A percentile compares a stretch with the other conserved stretches of the same genome.
These are phyloP conservation scores for Catharus bicknelli DNA, from an alignment of 2,113 vertebrate species.

Conservation along the genomic window DNA sequence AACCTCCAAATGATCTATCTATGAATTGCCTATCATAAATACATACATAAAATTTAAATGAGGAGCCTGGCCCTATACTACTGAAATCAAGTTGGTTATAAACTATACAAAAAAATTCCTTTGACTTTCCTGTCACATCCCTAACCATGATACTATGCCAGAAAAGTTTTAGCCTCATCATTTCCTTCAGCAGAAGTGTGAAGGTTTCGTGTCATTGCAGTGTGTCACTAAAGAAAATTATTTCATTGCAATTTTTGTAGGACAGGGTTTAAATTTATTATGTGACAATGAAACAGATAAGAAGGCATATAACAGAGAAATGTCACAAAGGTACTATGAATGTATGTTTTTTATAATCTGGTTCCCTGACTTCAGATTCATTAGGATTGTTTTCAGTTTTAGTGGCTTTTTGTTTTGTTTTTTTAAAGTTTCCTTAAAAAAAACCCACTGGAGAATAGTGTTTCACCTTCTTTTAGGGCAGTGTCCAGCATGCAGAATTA, in stretches of 20 bases:
- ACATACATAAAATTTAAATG: not conserved
- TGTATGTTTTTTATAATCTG: not conserved
- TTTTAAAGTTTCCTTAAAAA: not conserved
- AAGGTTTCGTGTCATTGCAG: not conserved
- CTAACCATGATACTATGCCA: not conserved
- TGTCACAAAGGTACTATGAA: not conserved
- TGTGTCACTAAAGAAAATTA: not conserved
- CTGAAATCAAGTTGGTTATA: not conserved
- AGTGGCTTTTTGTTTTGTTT: not conserved
- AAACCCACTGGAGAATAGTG: not conserved
- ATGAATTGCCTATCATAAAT: not conserved
- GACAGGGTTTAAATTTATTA: not conserved
- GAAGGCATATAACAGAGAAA: not conserved
- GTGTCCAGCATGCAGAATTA: not conserved
- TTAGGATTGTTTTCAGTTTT: not conserved
- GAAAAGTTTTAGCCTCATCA: not conserved
- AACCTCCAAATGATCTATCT: not conserved
- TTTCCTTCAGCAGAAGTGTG: not conserved
- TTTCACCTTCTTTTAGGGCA: not conserved
- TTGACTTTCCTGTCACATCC: not conserved
- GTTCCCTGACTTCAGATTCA: not conserved
- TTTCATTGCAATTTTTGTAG: not conserved
- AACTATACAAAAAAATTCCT: not conserved
- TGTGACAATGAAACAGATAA: not conserved
- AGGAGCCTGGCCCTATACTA: not conserved